Percentiles rank a stretch among this genome's conserved stretches.
Conservation (phyloP, 2,888 invertebrate species). For the Andrena hattorfiana region DNA sequence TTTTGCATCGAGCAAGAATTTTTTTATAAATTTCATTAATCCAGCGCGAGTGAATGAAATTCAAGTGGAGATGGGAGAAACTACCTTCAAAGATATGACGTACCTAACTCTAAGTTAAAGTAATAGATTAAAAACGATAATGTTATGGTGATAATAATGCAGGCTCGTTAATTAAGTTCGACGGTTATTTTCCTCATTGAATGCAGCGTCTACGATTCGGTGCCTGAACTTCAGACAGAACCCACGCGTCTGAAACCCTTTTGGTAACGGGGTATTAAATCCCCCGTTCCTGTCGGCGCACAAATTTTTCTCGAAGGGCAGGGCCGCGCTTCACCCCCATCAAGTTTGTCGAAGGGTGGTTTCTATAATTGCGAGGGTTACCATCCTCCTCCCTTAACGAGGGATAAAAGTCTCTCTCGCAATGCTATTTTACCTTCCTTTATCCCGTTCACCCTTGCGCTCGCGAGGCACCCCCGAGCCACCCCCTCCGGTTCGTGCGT, state of each 20-base stretch:
- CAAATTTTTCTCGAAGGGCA: conserved; percentile 40
- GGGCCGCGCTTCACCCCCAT: conserved; percentile 28
- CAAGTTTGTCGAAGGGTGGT: conserved; percentile 66
- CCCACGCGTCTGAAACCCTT: conserved; percentile 26
- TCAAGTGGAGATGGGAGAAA: too few species aligned
- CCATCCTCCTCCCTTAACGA: conserved; percentile 61
- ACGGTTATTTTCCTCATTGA: conserved; percentile 30
- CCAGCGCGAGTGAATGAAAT: too few species aligned
- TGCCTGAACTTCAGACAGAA: conserved; percentile 12
- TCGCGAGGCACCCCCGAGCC: neutral
- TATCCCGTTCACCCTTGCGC: conserved; percentile 14
- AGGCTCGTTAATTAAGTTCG: conserved; percentile 6
- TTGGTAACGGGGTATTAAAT: conserved; percentile 46
- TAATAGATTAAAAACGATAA: neutral
- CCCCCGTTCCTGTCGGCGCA: conserved; percentile 27
- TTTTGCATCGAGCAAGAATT: neutral
- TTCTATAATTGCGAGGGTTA: conserved; percentile 72
- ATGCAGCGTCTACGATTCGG: conserved; percentile 12
- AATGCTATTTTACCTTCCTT: conserved; percentile 49
- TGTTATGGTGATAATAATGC: neutral
- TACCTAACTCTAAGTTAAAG: too few species aligned
- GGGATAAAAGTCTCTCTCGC: conserved; percentile 62
- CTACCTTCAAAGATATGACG: too few species aligned
- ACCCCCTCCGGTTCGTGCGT: conserved; percentile 7
- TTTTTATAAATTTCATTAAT: neutral